Conservation (phyloP, 2,888 invertebrate genomes). For the Nebria salina region DNA sequence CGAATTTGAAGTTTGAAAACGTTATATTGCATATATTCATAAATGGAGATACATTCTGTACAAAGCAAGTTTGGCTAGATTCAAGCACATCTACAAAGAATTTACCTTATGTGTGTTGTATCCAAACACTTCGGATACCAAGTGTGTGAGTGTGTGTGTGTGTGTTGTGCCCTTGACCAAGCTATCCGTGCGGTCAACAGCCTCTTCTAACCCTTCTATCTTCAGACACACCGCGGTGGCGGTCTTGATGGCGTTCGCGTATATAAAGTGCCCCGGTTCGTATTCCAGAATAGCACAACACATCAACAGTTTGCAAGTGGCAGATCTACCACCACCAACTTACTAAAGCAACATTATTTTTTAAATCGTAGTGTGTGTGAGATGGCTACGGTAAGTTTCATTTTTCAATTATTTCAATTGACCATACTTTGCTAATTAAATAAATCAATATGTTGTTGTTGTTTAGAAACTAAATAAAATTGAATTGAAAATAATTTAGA, state of each 20-base stretch:
- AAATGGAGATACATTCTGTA: not conserved
- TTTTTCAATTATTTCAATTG: not conserved
- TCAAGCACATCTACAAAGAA: not conserved
- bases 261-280: not conserved
- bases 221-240: not conserved
- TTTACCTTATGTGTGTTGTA: not conserved
- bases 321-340: conserved; percentile 1
- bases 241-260: not conserved
- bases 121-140: conserved; percentile 9
- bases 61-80: not conserved
- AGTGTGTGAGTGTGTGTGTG: conserved; percentile 12
- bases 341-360: not conserved
- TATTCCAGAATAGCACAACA: conserved; percentile 7
- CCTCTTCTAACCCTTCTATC: conserved; percentile 19
- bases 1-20: not conserved
- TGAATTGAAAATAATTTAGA: not conserved
- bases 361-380: not conserved
- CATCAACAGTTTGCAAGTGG: conserved; percentile 13
- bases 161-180: conserved; percentile 38
- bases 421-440: not conserved
- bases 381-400: conserved; percentile 4
- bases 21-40: not conserved
- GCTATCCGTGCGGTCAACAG: conserved; percentile 25
- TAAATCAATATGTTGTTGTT: not conserved
- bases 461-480: not conserved